Conservation (phyloP, 1,140 invertebrate species). For the Apolygus lucorum region DNA sequence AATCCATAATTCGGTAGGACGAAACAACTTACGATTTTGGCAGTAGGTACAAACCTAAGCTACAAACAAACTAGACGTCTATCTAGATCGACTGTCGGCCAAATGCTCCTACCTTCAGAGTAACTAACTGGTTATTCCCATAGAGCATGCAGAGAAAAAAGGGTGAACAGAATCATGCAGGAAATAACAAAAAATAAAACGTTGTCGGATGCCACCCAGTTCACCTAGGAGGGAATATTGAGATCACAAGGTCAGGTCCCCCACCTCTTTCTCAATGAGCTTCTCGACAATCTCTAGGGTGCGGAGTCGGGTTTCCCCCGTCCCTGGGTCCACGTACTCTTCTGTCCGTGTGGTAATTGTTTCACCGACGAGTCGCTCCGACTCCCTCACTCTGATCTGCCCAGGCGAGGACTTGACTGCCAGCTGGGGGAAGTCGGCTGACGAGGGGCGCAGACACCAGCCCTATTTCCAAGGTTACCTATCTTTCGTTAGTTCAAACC, state of each 20-base stretch:
- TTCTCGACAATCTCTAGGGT: slow-evolving; percentile 90
- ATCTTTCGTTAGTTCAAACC: neutral
- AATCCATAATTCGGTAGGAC: no score
- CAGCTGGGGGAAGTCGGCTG: slow-evolving; percentile 66
- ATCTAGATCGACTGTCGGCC: no score
- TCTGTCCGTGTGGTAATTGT: slow-evolving; percentile 76
- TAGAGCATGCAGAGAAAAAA: neutral
- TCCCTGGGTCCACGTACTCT: slow-evolving; percentile 75
- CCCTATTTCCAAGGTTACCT: slow-evolving; percentile 8
- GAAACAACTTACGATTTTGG: no score
- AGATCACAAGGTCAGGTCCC: slow-evolving; percentile 27
- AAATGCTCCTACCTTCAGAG: no score
- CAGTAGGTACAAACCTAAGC: no score
- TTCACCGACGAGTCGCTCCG: slow-evolving; percentile 79
- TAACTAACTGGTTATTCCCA: no score
- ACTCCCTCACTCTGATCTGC: slow-evolving; percentile 70
- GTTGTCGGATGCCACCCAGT: neutral
- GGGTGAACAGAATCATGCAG: neutral
- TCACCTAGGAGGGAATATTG: neutral
- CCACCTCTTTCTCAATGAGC: slow-evolving; percentile 90
- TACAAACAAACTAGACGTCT: no score
- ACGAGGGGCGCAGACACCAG: slow-evolving; percentile 47
- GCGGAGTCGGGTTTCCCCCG: slow-evolving; percentile 72
- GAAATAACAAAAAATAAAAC: neutral
- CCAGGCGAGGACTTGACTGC: slow-evolving; percentile 71